These are phyloP conservation scores for Ascaphus truei DNA, from an alignment of 2,113 vertebrate genomes.

Conservation along the genomic window DNA sequence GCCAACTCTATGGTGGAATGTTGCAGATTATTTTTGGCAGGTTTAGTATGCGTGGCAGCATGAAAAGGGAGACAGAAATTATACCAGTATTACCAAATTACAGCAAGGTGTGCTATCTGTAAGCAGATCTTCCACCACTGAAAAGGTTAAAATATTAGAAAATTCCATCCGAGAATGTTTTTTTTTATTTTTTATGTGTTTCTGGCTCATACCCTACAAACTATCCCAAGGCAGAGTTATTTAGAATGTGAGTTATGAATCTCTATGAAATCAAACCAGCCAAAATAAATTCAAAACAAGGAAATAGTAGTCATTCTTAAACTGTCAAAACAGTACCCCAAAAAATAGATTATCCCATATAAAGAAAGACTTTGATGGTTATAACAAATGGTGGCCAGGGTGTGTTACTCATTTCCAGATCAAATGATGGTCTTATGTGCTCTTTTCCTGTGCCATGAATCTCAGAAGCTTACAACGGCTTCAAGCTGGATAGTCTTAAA, in stretches of 20 bases:
- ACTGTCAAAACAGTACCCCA: constrained; percentile 19
- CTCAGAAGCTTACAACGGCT: background rate
- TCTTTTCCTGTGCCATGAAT: constrained; percentile 17
- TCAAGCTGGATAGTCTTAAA: constrained; percentile 13
- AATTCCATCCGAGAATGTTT: too few relatives aligned
- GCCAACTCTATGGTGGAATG: too few relatives aligned
- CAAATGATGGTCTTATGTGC: background rate
- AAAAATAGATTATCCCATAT: constrained; percentile 24
- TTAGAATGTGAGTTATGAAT: constrained; percentile 16
- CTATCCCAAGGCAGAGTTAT: background rate
- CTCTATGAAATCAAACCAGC: background rate
- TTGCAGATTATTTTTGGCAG: too few relatives aligned
- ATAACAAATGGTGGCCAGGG: background rate
- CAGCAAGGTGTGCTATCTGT: too few relatives aligned
- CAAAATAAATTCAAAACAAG: constrained; percentile 7
- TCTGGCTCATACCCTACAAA: too few relatives aligned
- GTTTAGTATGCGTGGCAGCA: too few relatives aligned
- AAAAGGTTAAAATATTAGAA: too few relatives aligned
- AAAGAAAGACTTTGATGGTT: constrained; percentile 24
- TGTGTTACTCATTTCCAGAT: constrained; percentile 15
- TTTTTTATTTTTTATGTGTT: constrained; percentile 7
- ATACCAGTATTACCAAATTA: too few relatives aligned
- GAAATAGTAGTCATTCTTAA: constrained; percentile 18
- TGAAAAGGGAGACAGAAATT: too few relatives aligned
- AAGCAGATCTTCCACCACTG: background rate